phyloP scores from a whole-genome alignment of 2,113 vertebrate genomes.

The Zonotrichia leucophrys region DNA sequence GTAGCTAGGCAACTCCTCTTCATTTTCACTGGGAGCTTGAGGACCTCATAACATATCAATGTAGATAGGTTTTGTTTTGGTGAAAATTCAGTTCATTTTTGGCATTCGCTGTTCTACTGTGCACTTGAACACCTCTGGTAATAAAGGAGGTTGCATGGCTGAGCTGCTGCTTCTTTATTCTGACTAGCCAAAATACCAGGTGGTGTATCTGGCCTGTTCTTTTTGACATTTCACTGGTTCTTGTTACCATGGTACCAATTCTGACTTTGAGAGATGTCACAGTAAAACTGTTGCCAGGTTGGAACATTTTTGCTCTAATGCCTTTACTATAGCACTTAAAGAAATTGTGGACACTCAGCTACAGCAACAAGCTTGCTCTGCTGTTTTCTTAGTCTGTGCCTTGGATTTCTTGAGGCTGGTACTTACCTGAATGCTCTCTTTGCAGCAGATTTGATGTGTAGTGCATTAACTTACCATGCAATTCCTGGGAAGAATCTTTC shows the following conservation, averaged over 20 bases:
- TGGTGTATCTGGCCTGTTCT: neutral
- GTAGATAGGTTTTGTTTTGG: neutral
- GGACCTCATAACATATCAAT: neutral
- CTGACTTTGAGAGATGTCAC: neutral
- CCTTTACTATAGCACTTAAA: neutral
- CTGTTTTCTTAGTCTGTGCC: neutral
- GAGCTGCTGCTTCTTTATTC: neutral
- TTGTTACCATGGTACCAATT: slow-evolving; percentile 15
- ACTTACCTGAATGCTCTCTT: neutral
- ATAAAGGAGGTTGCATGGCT: neutral
- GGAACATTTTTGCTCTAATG: neutral
- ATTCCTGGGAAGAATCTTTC: neutral
- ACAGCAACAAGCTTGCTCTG: neutral
- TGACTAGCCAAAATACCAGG: neutral
- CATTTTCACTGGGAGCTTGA: neutral
- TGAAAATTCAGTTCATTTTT: neutral
- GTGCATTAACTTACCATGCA: neutral
- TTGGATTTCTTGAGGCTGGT: neutral
- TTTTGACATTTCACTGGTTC: slow-evolving; percentile 7
- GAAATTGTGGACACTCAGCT: neutral
- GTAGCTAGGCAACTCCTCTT: neutral
- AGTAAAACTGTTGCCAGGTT: neutral
- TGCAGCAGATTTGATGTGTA: neutral
- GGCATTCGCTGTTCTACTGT: neutral
- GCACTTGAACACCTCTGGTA: neutral